Evolutionary conservation across 2,113 vertebrate species (phyloP), one percentile per base, ranked within the genome.

Genomic region (Oostethus manadensis): DNA sequence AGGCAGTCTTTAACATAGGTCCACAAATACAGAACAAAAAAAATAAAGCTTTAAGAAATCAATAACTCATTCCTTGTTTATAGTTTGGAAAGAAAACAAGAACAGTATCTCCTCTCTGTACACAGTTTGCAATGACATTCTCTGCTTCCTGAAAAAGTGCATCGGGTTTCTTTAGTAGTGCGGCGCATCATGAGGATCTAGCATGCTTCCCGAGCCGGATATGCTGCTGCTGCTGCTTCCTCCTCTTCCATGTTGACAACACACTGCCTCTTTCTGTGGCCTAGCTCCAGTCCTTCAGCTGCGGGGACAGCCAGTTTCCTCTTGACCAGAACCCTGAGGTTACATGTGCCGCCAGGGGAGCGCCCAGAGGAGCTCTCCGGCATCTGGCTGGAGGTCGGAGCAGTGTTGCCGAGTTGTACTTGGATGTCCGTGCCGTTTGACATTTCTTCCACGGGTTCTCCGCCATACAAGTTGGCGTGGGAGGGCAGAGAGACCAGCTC

Each of bases 191-290:
- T 6, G 4, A 22, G n/a, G 17, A 23, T 67, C 38, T 20, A 50
- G 8, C 64, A 60, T 23, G 56, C 53, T 54, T 82, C 64, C 51
- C 56, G 58, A 17, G 40, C 61, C 46, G 68, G 59, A 14, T 58
- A 35, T 23, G 4, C 26, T 29, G 26, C 26, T 29, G 50, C 26
- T 35, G 10, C 17, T 23, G 72, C 74, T 21, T 40, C 48, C 20
- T 78, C 47, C 0, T 77, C 51, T 45, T 84, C 79, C 81, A 82
- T 82, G 38, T 64, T 66, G 26, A 61, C 43, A 1, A 87, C 56
- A 56, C 89, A 85, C 40, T 72, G 84, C 79, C 63, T 81, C 81
- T 90, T 91, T 54, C 75, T 86, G 35, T 66, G 72, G 14, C 40
- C 51, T 5, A 50, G 50, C 23, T 84, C 87, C 22, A 56, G 49